Evolutionary conservation across 2,113 vertebrate genomes (phyloP).

Genomic region (Xiphophorus couchianus): DNA sequence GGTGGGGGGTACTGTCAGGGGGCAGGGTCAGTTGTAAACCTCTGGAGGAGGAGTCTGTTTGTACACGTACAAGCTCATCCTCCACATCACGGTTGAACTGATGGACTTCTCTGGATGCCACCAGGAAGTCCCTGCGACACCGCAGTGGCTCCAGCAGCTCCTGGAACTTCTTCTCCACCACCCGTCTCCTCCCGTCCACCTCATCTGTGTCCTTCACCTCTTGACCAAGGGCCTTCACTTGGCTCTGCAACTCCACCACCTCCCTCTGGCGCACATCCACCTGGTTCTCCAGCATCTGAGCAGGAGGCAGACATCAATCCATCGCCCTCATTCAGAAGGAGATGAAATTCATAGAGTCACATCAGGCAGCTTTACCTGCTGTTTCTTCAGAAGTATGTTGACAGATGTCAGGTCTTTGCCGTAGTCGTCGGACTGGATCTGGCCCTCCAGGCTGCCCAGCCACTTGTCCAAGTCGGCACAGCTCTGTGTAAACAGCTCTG

Average conservation of each 20-base stretch:
- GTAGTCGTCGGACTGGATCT: constrained; percentile 94
- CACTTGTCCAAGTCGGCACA: constrained; percentile 95
- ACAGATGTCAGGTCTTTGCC: constrained; percentile 98
- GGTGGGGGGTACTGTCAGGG: too few relatives aligned
- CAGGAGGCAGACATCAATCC: neutral
- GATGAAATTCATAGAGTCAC: too few relatives aligned
- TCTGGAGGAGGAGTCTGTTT: neutral
- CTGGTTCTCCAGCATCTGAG: constrained; percentile 96
- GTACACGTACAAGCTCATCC: constrained; percentile 89
- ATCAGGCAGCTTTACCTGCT: constrained; percentile 82
- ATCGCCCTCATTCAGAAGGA: neutral
- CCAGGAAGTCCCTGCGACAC: constrained; percentile 86
- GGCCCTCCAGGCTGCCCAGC: constrained; percentile 91
- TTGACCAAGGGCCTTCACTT: constrained; percentile 89
- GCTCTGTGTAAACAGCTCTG: constrained; percentile 97
- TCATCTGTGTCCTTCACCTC: constrained; percentile 93
- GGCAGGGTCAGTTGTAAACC: neutral
- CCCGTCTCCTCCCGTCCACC: constrained; percentile 87
- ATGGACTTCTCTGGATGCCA: constrained; percentile 94
- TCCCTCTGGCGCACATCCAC: constrained; percentile 96
- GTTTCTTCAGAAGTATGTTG: constrained; percentile 96
- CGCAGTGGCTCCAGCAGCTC: constrained; percentile 89
- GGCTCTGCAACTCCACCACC: constrained; percentile 93
- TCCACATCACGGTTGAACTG: constrained; percentile 96
- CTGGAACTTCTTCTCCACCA: constrained; percentile 90